Conservation (phyloP, 2,797 vertebrate genomes). For the Pipistrellus kuhlii region DNA sequence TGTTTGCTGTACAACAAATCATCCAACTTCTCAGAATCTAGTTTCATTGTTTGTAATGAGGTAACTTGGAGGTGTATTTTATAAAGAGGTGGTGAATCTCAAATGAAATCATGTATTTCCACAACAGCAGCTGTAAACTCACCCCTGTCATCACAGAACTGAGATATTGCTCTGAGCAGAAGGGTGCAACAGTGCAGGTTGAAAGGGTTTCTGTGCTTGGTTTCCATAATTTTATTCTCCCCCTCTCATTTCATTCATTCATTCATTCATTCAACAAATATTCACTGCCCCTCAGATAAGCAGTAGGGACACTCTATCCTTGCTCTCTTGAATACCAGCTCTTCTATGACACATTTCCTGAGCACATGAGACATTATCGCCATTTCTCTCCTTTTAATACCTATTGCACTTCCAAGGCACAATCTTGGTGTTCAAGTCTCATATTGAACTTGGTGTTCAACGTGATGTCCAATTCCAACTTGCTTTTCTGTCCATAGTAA, state of each 20-base stretch:
- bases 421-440: background rate
- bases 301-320: background rate
- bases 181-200: background rate
- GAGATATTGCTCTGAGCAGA: background rate
- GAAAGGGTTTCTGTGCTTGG: background rate
- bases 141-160: background rate
- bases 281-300: background rate
- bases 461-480: background rate
- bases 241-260: background rate
- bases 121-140: background rate
- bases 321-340: background rate
- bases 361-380: background rate
- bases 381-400: background rate
- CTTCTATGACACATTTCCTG: background rate
- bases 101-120: background rate
- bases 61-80: background rate
- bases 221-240: background rate
- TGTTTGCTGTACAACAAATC: background rate
- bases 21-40: background rate
- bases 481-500: background rate
- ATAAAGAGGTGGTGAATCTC: background rate
- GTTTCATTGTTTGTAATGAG: background rate
- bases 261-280: background rate
- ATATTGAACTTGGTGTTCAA: background rate
- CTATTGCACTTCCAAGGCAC: background rate